phyloP scores from a whole-genome alignment of 2,113 vertebrate genomes.

The Leptosomus discolor region DNA sequence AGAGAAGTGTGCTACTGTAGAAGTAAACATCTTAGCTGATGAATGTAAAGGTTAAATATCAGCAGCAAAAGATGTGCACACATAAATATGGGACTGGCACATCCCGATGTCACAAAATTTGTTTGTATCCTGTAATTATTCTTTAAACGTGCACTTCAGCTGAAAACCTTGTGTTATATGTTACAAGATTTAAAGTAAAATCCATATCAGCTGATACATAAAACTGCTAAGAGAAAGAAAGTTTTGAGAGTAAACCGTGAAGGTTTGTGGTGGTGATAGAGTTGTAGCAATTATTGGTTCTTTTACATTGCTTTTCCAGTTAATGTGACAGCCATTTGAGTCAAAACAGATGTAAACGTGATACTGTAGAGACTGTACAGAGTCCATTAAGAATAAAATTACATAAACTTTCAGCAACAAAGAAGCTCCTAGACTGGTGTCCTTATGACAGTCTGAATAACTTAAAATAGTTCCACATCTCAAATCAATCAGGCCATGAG shows the following conservation, averaged over 20 bases:
- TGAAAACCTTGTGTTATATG: not conserved
- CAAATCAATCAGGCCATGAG: not conserved
- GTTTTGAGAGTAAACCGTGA: constrained; percentile 9
- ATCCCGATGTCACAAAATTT: not conserved
- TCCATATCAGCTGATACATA: not conserved
- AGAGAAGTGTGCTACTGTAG: not conserved
- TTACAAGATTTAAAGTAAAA: constrained; percentile 17
- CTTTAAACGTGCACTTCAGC: not conserved
- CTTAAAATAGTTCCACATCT: not conserved
- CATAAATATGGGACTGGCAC: not conserved
- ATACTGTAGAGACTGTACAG: not conserved
- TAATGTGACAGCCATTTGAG: constrained; percentile 6
- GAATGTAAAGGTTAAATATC: not conserved
- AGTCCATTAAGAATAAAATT: not conserved
- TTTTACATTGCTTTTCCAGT: not conserved
- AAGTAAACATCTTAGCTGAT: not conserved
- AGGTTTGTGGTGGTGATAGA: not conserved
- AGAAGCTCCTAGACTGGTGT: not conserved
- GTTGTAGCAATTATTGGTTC: not conserved
- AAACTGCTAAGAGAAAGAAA: not conserved
- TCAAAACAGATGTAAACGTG: not conserved
- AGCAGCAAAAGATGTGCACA: not conserved
- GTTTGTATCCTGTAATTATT: not conserved
- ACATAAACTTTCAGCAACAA: not conserved
- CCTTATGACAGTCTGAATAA: not conserved